Conservation (phyloP, 1,140 invertebrate species). For the Melitaea cinxia region DNA sequence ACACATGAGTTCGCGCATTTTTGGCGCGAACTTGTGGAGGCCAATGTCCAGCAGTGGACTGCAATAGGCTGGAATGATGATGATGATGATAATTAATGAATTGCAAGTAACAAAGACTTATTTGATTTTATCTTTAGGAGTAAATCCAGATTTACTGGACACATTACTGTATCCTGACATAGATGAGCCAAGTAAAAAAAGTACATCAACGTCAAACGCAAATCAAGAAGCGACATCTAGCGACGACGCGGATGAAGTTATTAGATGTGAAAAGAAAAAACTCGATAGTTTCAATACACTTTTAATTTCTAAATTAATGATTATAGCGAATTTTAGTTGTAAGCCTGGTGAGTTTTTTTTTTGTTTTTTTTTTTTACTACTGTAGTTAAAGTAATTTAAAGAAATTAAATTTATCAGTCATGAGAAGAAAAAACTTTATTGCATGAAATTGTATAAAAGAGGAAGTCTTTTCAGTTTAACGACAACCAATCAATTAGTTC, state of each 20-base stretch:
- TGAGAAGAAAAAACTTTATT: too few relatives aligned
- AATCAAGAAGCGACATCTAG: constrained; percentile 31
- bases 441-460: too few relatives aligned
- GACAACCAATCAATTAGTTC: too few relatives aligned
- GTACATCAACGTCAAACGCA: background rate
- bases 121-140: constrained; percentile 47
- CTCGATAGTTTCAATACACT: constrained; percentile 66
- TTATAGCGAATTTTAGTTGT: constrained; percentile 85
- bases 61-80: too few relatives aligned
- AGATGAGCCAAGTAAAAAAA: constrained; percentile 42
- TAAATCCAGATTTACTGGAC: constrained; percentile 70
- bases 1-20: too few relatives aligned
- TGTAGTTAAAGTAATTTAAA: too few relatives aligned
- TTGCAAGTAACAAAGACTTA: background rate
- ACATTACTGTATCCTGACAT: constrained; percentile 63
- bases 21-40: too few relatives aligned
- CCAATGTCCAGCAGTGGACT: too few relatives aligned
- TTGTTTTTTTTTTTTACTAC: background rate
- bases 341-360: constrained; percentile 85
- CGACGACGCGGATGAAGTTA: constrained; percentile 6
- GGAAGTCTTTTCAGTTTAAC: too few relatives aligned
- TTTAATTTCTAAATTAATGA: constrained; percentile 65
- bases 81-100: background rate
- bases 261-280: constrained; percentile 31
- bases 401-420: too few relatives aligned